Base-by-base conservation (phyloP, 2,797 vertebrate species). In the Gambelia wislizenii region DNA sequence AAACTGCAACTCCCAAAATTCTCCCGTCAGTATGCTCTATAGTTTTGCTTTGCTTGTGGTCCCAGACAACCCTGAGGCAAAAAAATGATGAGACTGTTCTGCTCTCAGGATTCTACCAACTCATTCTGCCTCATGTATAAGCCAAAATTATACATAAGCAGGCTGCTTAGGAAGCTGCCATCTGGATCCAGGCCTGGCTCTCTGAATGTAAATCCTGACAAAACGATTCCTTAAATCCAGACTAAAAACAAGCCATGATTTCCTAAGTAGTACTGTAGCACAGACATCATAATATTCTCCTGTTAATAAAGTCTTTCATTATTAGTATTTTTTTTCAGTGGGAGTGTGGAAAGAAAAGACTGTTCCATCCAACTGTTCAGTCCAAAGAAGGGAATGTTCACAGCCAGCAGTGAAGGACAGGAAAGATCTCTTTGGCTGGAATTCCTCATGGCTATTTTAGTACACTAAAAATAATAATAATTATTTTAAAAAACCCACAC, bases 361-460 rank as follows among this genome's bases (percentile, higher is more conserved):
- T 36, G 42, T n/a, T 64, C 74, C 25, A 64, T 59, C 30, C 56
- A 81, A 70, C 85, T 72, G 13, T 83, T 80, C 30, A 82, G 42
- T 72, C 16, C 90, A 89, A 87, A n/a, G 18, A 85, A 54, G 44
- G 86, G 78, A 92, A 93, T 25, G 36, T 82, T 89, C 69, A 27
- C 69, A 82, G 67, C 30, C 84, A 83, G 10, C 84, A 64, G 10
- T 0, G 47, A 64, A 86, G 44, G 64, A 47, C 5, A 90, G 85
- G 47, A 52, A 91, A 92, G 67, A 13, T 79, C 77, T 88, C 87
- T 84, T 91, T 44, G 52, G 83, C 87, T 72, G 80, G 13, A 30
- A 76, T 88, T 92, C 39, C 0, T 83, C 87, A 85, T 67, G 91
- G 93, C 91, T 95, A 90, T 6, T 79, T 86, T 84, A n/a, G 54